These are phyloP conservation scores for Platyscapa corneri DNA, from an alignment of 1,140 invertebrate genomes.

Conservation along the genomic window DNA sequence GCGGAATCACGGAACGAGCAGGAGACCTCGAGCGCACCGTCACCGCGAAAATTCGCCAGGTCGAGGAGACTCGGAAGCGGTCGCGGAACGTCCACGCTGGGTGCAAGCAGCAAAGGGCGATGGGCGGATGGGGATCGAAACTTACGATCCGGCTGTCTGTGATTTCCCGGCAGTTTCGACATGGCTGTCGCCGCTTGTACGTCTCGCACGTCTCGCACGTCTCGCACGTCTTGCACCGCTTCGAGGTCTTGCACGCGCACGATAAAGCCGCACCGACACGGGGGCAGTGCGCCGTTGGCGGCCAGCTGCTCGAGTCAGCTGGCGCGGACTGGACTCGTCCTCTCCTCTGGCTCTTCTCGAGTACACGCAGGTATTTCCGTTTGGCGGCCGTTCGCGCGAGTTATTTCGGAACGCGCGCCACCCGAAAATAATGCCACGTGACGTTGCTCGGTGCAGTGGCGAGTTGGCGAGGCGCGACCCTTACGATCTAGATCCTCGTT, in stretches of 20 bases:
- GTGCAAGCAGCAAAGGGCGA: not conserved
- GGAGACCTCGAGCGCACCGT: too few species aligned
- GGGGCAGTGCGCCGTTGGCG: too few species aligned
- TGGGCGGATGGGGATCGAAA: conserved; percentile 10
- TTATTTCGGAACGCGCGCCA: conserved; percentile 14
- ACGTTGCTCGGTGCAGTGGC: not conserved
- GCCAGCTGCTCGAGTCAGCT: conserved; percentile 25
- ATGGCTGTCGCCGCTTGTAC: conserved; percentile 35
- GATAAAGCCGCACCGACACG: too few species aligned
- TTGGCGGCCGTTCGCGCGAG: conserved; percentile 42
- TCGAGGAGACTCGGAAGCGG: too few species aligned
- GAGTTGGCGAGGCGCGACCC: conserved; percentile 52
- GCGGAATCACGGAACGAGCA: too few species aligned
- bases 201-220: too few species aligned
- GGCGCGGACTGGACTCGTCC: conserved; percentile 15
- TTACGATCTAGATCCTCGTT: conserved; percentile 47
- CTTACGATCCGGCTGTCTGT: conserved; percentile 58
- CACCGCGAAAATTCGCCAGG: too few species aligned
- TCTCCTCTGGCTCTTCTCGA: not conserved
- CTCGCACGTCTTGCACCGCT: too few species aligned
- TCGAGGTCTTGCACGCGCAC: too few species aligned
- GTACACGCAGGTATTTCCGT: conserved; percentile 46
- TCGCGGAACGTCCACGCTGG: not conserved
- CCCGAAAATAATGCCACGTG: conserved; percentile 46
- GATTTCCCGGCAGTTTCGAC: conserved; percentile 56